Evolutionary conservation across 2,888 invertebrate species (phyloP).

Genomic region (Drosophila pegasa): DNA sequence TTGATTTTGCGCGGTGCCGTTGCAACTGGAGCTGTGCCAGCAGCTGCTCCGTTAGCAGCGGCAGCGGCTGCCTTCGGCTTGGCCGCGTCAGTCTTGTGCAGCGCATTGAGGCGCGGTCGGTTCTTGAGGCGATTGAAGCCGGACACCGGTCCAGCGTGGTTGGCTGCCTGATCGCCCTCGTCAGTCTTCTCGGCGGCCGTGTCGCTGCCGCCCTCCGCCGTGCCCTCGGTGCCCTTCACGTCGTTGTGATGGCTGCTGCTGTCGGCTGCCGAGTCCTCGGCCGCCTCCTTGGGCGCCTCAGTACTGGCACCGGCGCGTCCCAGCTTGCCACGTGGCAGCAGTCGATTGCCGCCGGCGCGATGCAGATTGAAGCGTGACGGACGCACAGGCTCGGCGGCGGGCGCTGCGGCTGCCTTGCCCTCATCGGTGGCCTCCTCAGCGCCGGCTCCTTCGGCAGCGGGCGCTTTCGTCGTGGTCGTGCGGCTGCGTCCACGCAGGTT

Average conservation of each 20-base stretch:
- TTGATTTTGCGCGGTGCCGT: conserved; percentile 82
- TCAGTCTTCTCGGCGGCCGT: conserved; percentile 57
- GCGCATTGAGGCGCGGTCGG: conserved; percentile 83
- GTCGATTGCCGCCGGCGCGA: conserved; percentile 80
- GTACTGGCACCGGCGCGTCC: conserved; percentile 71
- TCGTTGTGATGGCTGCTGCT: conserved; percentile 80
- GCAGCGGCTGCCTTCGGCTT: conserved; percentile 74
- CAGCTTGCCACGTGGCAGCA: conserved; percentile 81
- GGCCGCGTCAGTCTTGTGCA: conserved; percentile 82
- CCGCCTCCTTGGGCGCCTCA: conserved; percentile 69
- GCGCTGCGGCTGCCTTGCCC: conserved; percentile 54
- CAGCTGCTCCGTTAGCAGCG: conserved; percentile 37
- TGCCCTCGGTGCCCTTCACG: conserved; percentile 68
- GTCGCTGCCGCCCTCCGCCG: conserved; percentile 40
- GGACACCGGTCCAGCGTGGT: conserved; percentile 62
- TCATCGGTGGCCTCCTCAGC: conserved; percentile 63
- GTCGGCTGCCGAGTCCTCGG: conserved; percentile 79
- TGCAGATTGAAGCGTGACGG: conserved; percentile 83
- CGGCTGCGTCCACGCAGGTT: conserved; percentile 83
- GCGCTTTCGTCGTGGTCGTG: conserved; percentile 79
- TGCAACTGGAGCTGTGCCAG: conserved; percentile 28
- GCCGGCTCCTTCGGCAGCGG: conserved; percentile 53
- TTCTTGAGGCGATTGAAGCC: conserved; percentile 83
- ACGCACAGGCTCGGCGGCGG: conserved; percentile 56
- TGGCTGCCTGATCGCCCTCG: conserved; percentile 53